These are phyloP conservation scores for Psylliodes chrysocephalus DNA, from an alignment of 2,888 invertebrate genomes.

Conservation along the genomic window DNA sequence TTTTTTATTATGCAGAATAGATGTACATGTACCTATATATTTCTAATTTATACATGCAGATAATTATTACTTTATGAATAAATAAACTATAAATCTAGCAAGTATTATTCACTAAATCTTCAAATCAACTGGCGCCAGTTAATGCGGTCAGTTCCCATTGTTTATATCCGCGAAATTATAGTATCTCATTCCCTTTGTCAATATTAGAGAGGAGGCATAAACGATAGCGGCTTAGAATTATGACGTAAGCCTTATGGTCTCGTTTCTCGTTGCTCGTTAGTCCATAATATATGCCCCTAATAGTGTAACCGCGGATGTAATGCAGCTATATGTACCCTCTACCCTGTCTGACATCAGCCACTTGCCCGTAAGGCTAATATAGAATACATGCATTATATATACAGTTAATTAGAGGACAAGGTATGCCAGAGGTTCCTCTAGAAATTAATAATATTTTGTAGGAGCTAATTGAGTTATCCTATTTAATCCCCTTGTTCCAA, in stretches of 20 bases:
- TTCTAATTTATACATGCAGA: no score
- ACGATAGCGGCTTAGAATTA: slow-evolving; percentile 3
- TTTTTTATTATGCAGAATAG: no score
- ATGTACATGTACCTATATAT: no score
- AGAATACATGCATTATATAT: not conserved
- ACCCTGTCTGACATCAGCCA: not conserved
- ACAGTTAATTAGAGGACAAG: not conserved
- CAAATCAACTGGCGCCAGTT: not conserved
- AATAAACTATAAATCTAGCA: no score
- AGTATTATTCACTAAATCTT: not conserved
- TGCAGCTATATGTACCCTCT: not conserved
- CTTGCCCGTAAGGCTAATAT: not conserved
- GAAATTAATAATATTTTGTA: no score
- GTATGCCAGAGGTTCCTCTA: no score
- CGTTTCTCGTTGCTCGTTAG: slow-evolving; percentile 9
- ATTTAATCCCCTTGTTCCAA: no score
- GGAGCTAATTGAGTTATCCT: no score
- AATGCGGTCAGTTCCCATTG: not conserved
- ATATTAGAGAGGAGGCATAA: not conserved
- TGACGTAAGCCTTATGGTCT: not conserved
- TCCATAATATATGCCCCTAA: slow-evolving; percentile 1
- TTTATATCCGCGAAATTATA: not conserved
- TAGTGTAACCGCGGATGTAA: slow-evolving; percentile 6
- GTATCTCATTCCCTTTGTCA: slow-evolving; percentile 7
- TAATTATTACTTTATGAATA: no score